Evolutionary conservation across 2,888 invertebrate species (phyloP).

Genomic region (Trichopoda pennipes): DNA sequence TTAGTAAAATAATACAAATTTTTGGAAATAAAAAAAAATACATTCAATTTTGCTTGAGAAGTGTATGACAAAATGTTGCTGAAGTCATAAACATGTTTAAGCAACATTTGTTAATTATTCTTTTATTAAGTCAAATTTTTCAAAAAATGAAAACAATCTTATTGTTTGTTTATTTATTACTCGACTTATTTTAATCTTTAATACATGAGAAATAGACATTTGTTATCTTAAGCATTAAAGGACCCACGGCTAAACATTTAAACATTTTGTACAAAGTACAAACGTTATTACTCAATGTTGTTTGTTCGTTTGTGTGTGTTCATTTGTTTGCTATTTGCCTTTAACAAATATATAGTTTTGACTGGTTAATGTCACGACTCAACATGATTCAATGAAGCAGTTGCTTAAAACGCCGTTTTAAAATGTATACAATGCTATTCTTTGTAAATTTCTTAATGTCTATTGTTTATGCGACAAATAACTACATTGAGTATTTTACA

Average conservation of each 20-base stretch:
- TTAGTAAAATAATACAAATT: no score
- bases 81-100: no score
- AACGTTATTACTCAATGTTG: conserved; percentile 17
- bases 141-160: no score
- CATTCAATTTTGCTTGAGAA: no score
- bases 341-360: conserved; percentile 64
- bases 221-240: conserved; percentile 58
- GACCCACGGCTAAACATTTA: conserved; percentile 39
- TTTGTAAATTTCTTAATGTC: conserved; percentile 12
- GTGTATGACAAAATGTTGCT: no score
- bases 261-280: no score
- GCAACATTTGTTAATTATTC: no score
- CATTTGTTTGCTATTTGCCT: conserved; percentile 37
- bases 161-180: no score
- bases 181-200: not conserved
- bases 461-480: conserved; percentile 50
- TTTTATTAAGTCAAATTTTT: no score
- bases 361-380: conserved; percentile 68
- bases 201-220: conserved; percentile 63
- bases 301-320: conserved; percentile 2
- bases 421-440: not conserved
- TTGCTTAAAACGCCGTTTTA: conserved; percentile 42
- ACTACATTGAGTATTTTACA: conserved; percentile 59
- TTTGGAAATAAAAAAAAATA: no score
- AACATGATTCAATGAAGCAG: conserved; percentile 56